Base-by-base conservation (phyloP, 2,113 vertebrate genomes). In the Rhinolophus sinicus region DNA sequence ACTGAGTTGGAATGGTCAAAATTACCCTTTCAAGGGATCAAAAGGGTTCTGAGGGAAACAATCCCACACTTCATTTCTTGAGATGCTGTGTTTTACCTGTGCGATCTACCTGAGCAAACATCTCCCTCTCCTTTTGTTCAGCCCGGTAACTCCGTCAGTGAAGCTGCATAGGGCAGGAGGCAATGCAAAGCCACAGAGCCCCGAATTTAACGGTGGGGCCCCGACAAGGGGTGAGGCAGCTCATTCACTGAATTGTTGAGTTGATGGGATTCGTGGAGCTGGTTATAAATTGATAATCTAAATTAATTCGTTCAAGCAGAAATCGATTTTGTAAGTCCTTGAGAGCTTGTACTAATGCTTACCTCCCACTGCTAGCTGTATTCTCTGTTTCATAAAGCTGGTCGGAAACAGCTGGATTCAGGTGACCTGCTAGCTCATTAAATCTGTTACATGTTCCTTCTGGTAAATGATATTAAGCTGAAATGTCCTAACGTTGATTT, bases 271-370 rank as follows among this genome's bases (percentile, higher is more conserved):
- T 98, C 97, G 33, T 98, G 98, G 98, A 98, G 98, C 98, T 98
- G 98, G 98, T 99, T 99, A 99, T 99, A 99, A 99, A 99, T 99
- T 99, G 99, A 99, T 99, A 98, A 99, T 99, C 99, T 98, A 98
- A 98, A 99, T 99, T 99, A 99, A 99, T 99, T 99, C 98, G 98
- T 99, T 99, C 98, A 98, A 99, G 98, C 98, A 98, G 98, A 99
- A 99, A 98, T 99, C 98, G 98, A 99, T 98, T 98, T 98, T 98
- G 98, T 97, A 98, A 98, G 98, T 99, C 98, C 98, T 98, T 95
- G 98, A 98, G 98, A 98, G 98, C 98, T 98, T 98, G 98, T 98
- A 98, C 98, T 98, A 98, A 98, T 97, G 98, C 98, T 98, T 97
- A 98, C 98, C 99, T 98, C 99, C 99, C 98, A 98, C 99, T 97